Percentiles rank a stretch among this genome's conserved stretches.
Conservation (phyloP, 1,140 invertebrate species). For the Aricia agestis region DNA sequence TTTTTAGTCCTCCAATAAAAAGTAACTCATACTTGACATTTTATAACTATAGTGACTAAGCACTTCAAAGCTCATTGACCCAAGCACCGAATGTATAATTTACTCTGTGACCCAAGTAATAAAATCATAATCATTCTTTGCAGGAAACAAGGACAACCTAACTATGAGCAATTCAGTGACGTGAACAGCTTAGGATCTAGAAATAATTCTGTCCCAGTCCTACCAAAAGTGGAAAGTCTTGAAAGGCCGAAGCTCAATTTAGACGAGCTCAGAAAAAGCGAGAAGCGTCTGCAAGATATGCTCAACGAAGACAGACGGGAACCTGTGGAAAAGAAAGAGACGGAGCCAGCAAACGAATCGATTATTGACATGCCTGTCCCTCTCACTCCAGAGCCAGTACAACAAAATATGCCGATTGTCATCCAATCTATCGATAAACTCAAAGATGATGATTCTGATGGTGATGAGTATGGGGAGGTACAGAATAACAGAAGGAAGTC, state of each 20-base stretch:
- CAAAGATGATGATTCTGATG: slow-evolving; percentile 39
- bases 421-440: slow-evolving; percentile 35
- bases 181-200: slow-evolving; percentile 52
- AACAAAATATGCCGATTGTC: slow-evolving; percentile 38
- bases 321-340: slow-evolving; percentile 11
- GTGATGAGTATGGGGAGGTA: slow-evolving; percentile 60
- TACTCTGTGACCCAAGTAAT: background rate
- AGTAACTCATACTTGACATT: background rate
- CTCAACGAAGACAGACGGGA: slow-evolving; percentile 21
- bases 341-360: slow-evolving; percentile 27
- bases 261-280: slow-evolving; percentile 47
- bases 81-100: too few species aligned
- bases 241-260: slow-evolving; percentile 46
- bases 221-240: slow-evolving; percentile 37
- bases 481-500: slow-evolving; percentile 51
- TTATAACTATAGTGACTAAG: background rate
- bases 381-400: slow-evolving; percentile 24
- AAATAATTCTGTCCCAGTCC: slow-evolving; percentile 33
- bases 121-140: slow-evolving; percentile 22
- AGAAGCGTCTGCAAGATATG: slow-evolving; percentile 43
- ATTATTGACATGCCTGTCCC: slow-evolving; percentile 28
- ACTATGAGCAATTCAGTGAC: slow-evolving; percentile 57
- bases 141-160: slow-evolving; percentile 43
- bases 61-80: background rate
- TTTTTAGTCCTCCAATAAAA: background rate